Conservation (phyloP, 2,888 invertebrate genomes). For the Nomada ruficornis region DNA sequence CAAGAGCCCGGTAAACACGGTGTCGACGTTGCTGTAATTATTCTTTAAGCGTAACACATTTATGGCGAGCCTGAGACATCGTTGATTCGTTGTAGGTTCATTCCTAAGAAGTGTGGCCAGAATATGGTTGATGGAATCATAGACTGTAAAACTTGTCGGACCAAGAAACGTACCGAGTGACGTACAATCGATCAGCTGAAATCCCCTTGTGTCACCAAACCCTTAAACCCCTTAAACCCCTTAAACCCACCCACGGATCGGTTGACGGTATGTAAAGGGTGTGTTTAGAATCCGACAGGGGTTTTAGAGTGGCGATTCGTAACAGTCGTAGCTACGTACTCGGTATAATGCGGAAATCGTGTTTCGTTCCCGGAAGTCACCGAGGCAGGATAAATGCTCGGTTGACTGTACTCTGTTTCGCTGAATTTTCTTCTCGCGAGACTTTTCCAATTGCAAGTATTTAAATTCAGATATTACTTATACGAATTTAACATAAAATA, state of each 20-base stretch:
- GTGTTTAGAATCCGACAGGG: conserved; percentile 72
- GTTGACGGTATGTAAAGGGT: conserved; percentile 73
- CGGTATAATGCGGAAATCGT: conserved; percentile 81
- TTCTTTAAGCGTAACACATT: not conserved
- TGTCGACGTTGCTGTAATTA: not conserved
- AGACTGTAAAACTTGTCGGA: conserved; percentile 31
- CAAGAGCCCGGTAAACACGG: conserved; percentile 24
- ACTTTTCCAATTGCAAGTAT: not conserved
- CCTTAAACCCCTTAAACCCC: conserved; percentile 60
- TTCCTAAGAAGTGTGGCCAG: not conserved
- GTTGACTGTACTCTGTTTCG: conserved; percentile 27
- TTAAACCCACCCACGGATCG: conserved; percentile 68
- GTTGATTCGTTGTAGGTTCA: not conserved
- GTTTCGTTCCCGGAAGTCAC: conserved; percentile 73
- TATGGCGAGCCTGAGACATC: too few species aligned
- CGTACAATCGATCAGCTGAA: conserved; percentile 77
- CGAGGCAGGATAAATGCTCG: conserved; percentile 58
- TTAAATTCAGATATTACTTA: not conserved
- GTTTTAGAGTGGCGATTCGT: conserved; percentile 79
- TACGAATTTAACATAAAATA: not conserved
- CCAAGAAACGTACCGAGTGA: conserved; percentile 63
- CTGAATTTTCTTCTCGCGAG: not conserved
- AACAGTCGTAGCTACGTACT: conserved; percentile 76
- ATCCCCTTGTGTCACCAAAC: conserved; percentile 65
- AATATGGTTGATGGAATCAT: not conserved